Evolutionary conservation across 2,113 vertebrate species (phyloP).

Genomic region (Scomber scombrus): DNA sequence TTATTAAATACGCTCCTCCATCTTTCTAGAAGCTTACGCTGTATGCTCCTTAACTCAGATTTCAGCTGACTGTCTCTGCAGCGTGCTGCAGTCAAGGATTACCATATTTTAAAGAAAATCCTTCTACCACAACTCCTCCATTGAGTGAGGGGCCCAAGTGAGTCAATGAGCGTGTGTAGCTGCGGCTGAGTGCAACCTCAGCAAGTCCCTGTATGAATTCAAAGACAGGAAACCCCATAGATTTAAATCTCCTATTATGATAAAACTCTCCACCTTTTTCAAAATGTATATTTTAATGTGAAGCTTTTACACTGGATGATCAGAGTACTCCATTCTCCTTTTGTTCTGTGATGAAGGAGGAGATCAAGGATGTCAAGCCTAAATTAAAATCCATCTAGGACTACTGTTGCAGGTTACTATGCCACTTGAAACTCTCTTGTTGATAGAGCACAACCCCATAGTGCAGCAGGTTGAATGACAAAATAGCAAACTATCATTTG

Average conservation of each 20-base stretch:
- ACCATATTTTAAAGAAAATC: conserved; percentile 82
- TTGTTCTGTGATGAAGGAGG: conserved; percentile 32
- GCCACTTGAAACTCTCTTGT: conserved; percentile 35
- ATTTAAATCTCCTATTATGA: conserved; percentile 33
- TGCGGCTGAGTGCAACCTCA: conserved; percentile 40
- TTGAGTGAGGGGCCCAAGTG: conserved; percentile 39
- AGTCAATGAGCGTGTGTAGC: conserved; percentile 54
- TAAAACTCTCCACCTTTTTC: neutral
- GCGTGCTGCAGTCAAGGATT: conserved; percentile 73
- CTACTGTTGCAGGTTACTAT: conserved; percentile 33
- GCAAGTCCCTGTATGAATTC: conserved; percentile 38
- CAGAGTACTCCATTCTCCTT: conserved; percentile 2
- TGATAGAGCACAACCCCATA: neutral
- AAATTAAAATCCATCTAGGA: conserved; percentile 33
- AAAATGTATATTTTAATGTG: conserved; percentile 45
- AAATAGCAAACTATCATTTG: conserved; percentile 9
- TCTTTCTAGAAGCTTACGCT: conserved; percentile 64
- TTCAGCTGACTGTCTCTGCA: conserved; percentile 67
- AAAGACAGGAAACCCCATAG: conserved; percentile 43
- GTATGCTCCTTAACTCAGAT: conserved; percentile 74
- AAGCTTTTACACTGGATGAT: conserved; percentile 38
- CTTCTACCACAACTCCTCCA: conserved; percentile 52
- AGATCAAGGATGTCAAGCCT: conserved; percentile 41
- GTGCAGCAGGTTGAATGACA: conserved; percentile 1
- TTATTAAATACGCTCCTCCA: conserved; percentile 67